phyloP scores from a whole-genome alignment of 2,888 invertebrate genomes.

The Tenthredo notha region DNA sequence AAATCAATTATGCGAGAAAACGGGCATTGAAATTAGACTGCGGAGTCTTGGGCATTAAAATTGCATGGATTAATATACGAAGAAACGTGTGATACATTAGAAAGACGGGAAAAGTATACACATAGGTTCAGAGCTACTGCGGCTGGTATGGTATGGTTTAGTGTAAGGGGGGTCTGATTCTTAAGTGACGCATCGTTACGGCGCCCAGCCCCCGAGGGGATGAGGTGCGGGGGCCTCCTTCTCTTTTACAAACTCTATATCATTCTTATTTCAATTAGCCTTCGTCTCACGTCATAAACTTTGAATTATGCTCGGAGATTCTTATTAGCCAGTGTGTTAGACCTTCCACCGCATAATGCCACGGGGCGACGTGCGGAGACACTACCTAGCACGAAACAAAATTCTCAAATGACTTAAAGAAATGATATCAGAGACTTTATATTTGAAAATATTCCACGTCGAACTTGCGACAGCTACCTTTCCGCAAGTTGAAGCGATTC shows the following conservation, averaged over 20 bases:
- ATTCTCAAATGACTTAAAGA: too few species aligned
- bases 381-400: not conserved
- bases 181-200: constrained; percentile 59
- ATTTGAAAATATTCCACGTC: too few species aligned
- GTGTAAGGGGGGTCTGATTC: constrained; percentile 54
- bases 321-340: constrained; percentile 3
- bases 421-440: too few species aligned
- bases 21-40: constrained; percentile 72
- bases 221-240: constrained; percentile 25
- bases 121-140: not conserved
- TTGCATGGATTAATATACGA: constrained; percentile 74
- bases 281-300: constrained; percentile 45
- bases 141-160: not conserved
- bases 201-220: constrained; percentile 47
- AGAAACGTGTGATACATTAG: constrained; percentile 52
- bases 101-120: constrained; percentile 33
- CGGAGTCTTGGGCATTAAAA: constrained; percentile 72
- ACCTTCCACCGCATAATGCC: not conserved
- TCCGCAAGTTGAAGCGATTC: too few species aligned
- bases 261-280: constrained; percentile 73
- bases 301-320: constrained; percentile 39
- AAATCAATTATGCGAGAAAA: constrained; percentile 69
- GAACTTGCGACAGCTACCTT: too few species aligned
- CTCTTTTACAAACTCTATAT: constrained; percentile 61
- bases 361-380: not conserved